phyloP scores from a whole-genome alignment of 2,797 vertebrate genomes.

The Chelmon rostratus region DNA sequence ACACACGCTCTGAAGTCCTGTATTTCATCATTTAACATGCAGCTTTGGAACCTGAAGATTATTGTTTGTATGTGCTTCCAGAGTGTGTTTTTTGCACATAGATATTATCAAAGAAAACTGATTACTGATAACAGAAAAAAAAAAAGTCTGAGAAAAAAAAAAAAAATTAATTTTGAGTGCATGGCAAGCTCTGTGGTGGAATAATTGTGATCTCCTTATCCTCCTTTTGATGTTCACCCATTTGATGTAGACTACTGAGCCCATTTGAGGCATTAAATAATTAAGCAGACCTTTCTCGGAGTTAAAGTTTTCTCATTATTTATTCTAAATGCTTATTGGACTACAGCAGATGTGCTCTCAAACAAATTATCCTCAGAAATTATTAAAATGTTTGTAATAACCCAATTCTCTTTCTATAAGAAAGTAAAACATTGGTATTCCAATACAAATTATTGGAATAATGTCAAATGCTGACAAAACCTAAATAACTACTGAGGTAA shows the following conservation, averaged over 20 bases:
- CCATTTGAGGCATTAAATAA: constrained; percentile 82
- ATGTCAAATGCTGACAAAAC: neutral
- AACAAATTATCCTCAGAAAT: constrained; percentile 47
- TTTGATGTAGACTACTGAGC: constrained; percentile 68
- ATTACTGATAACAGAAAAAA: neutral
- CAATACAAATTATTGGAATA: neutral
- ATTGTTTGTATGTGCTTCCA: constrained; percentile 15
- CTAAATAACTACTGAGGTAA: neutral
- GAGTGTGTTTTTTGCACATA: neutral
- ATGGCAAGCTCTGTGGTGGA: constrained; percentile 19
- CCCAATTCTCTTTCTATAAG: neutral
- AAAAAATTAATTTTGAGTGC: neutral
- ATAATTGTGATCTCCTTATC: constrained; percentile 36
- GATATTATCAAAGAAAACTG: constrained; percentile 13
- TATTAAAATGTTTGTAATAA: constrained; percentile 32
- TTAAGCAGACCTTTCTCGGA: constrained; percentile 72
- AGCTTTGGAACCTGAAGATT: neutral
- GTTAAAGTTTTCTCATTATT: constrained; percentile 67
- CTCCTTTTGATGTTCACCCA: constrained; percentile 59
- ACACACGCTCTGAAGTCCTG: constrained; percentile 18
- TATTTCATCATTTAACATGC: constrained; percentile 42
- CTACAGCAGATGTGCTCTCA: constrained; percentile 47
- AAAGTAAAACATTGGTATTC: neutral
- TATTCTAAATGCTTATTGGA: constrained; percentile 74
- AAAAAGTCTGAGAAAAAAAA: neutral